Evolutionary conservation across 2,888 invertebrate species (phyloP).

Genomic region (Halocaridina rubra): DNA sequence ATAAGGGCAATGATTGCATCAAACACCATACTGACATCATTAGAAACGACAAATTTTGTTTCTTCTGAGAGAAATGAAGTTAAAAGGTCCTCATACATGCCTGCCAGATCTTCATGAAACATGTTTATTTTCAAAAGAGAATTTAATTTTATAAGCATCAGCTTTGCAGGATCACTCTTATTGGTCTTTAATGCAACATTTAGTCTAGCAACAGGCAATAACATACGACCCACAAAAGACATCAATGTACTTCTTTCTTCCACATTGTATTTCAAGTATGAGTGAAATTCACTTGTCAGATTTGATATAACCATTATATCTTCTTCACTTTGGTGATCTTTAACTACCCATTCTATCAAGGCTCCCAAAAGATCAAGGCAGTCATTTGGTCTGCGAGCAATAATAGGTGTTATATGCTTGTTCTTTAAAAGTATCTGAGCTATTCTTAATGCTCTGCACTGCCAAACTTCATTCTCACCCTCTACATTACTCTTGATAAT

Average conservation of each 20-base stretch:
- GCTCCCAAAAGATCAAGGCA: slow-evolving; percentile 21
- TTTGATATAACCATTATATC: not conserved
- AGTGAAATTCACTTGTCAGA: not conserved
- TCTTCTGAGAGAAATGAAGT: not conserved
- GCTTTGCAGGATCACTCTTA: not conserved
- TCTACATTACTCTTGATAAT: too few relatives aligned
- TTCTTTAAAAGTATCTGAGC: slow-evolving; percentile 12
- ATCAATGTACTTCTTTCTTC: not conserved
- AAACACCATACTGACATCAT: not conserved
- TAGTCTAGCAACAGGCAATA: not conserved
- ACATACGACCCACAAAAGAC: not conserved
- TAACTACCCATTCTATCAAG: slow-evolving; percentile 22
- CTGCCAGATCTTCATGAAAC: not conserved
- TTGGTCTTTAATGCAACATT: not conserved
- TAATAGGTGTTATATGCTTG: slow-evolving; percentile 5
- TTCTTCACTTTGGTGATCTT: not conserved
- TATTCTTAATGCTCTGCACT: slow-evolving; percentile 15
- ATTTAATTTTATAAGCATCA: not conserved
- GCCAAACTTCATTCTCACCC: too few relatives aligned
- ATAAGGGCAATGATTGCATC: not conserved
- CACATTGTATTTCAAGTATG: not conserved
- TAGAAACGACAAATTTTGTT: not conserved
- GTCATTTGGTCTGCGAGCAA: not conserved
- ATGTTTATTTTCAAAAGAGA: not conserved
- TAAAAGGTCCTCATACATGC: not conserved